Evolutionary conservation across 2,888 invertebrate species (phyloP), one percentile per base, ranked within the genome.

Genomic region (Linnaemya vulpina): DNA sequence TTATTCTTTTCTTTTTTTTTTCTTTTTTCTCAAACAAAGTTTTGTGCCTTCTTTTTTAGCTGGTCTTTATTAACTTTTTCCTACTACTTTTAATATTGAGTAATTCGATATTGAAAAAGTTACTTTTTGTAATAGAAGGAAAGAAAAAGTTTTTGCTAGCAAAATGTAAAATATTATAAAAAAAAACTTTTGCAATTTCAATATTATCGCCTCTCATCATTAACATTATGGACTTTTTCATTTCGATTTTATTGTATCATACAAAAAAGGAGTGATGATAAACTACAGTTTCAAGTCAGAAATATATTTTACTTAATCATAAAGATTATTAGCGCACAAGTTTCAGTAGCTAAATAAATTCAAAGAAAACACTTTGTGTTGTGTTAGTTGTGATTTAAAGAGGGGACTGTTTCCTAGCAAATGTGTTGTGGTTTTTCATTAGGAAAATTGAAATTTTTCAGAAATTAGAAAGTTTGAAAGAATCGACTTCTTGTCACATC

Each of bases 151-250:
- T 83, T 75, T 68, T 22, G n/a, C 25, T 40, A 43, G 22, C 25
- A 74, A 87, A 86, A 78, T 74, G 49, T 83, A 70, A 73, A 81
- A 82, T 20, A 51, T 20, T 20, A 51, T 20, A 43, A 80, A 89
- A 90, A 25, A 77, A 89, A 90, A 89, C 84, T 90, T 90, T 90
- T 75, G 88, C 89, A 89, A 89, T 90, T 89, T 87, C 87, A 87
- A 73, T 88, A 89, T 90, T 90, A 90, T 90, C 90, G 89, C 88
- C 89, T 90, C 89, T 90, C 89, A 90, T 90, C 90, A 90, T 90
- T 88, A 88, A 85, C 83, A 88, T 89, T 89, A 89, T 89, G 88
- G 87, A 84, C 49, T 68, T 77, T 60, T 68, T 58, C 3, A 35
- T 51, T 38, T 38, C n/a, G 9, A 40, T 11, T 60, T 58, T 55